Conservation (phyloP, 2,113 vertebrate species). For the Colius striatus region DNA sequence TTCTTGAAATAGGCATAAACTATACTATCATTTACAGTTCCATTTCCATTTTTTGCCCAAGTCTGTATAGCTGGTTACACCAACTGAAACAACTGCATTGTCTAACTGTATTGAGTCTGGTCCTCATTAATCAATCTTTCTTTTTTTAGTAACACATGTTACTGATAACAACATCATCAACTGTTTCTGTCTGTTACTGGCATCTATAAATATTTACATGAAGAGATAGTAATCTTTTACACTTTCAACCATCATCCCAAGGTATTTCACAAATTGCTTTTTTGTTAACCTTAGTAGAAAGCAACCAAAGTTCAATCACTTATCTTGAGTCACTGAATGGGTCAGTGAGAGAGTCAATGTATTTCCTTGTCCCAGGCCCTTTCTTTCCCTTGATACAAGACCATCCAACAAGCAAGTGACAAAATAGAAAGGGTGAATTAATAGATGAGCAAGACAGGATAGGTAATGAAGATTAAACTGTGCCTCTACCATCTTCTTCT, state of each 20-base stretch:
- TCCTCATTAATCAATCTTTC: neutral
- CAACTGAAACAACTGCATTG: neutral
- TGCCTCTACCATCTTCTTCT: neutral
- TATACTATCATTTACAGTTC: neutral
- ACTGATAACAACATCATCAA: neutral
- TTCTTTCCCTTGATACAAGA: neutral
- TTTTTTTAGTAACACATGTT: neutral
- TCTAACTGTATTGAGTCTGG: neutral
- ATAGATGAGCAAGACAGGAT: neutral
- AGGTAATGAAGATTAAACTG: neutral
- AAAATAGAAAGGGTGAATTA: conserved; percentile 2
- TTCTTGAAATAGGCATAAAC: neutral
- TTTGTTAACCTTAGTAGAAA: neutral
- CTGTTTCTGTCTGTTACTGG: neutral
- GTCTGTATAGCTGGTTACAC: neutral
- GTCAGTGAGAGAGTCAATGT: neutral
- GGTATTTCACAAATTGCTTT: conserved; percentile 20
- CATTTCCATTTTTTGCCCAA: neutral
- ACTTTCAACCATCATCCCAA: conserved; percentile 21
- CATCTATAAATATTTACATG: conserved; percentile 23
- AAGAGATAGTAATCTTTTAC: neutral
- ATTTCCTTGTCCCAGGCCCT: neutral
- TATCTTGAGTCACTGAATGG: neutral
- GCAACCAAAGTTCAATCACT: neutral
- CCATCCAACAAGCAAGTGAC: neutral